Base-by-base conservation (phyloP, 1,140 invertebrate genomes). In the Drosophila parvula region DNA sequence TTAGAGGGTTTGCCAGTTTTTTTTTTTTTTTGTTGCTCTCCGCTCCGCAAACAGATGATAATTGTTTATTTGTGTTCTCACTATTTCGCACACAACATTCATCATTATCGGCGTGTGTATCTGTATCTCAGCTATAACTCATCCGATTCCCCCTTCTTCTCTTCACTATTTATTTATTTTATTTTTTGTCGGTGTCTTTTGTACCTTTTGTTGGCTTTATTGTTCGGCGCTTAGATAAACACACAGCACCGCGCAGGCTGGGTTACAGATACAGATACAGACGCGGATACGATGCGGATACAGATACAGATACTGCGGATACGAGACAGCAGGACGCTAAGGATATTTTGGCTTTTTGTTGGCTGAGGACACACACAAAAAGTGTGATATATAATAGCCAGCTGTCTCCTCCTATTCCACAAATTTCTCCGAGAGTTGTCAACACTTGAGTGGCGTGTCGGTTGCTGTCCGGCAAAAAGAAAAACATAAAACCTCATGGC, bases 141-240 rank as follows among this genome's bases (percentile, higher is more conserved):
- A 71, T 71, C 43, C 36, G 30, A 40, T 56, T 41, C n/a, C 32
- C 36, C 64, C n/a, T 12, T 53, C 50, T 22, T 5, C 50, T 14
- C 1, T 38, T 36, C 14, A 28, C 45, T 14, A 22, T 48, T 30
- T 30, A 16, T 48, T 48, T 7, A 38, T 36, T 55, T 34, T 51
- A 36, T 61, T 38, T 55, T 55, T 68, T 44, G 62, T 41, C 41
- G 34, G 34, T 76, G 73, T 40, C 48, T 68, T 77, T 77, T 77
- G 53, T 68, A 77, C 74, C 74, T 77, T 74, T 74, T 74, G 69
- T 62, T 62, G 69, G 69, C 69, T 68, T 76, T 67, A 67, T 75
- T 58, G 44, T 34, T 48, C 22, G 47, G 48, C 43, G 73, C 74
- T 77, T 77, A 77, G 74, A 68, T 68, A 77, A 74, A 77, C 59